These are phyloP conservation scores for Stichopus chloronotus DNA, from an alignment of 35 echinoderm and acorn worm genomes.

Conservation along the genomic window DNA sequence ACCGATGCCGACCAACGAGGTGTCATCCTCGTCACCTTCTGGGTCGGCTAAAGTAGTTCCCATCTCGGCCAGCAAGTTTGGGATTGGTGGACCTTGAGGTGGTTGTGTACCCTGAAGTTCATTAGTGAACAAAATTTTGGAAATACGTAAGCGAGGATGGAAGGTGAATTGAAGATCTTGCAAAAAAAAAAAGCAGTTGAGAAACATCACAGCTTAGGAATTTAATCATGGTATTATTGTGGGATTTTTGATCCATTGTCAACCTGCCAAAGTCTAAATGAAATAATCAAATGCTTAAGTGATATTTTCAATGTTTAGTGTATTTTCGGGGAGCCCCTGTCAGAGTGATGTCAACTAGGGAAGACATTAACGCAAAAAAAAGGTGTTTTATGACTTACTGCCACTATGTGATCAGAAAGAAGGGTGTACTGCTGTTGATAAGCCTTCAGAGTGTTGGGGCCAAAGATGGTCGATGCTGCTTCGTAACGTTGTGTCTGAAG, in stretches of 20 bases:
- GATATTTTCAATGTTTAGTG: not conserved
- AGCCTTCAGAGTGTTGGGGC: conserved; percentile 70
- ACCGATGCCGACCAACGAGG: not conserved
- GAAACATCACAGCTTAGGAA: too few relatives aligned
- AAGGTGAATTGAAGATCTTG: too few relatives aligned
- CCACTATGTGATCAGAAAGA: conserved; percentile 38
- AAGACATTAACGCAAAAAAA: not conserved
- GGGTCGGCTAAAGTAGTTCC: conserved; percentile 13
- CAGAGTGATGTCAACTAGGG: not conserved
- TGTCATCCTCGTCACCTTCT: conserved; percentile 33
- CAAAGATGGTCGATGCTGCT: conserved; percentile 75
- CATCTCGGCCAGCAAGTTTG: conserved; percentile 51
- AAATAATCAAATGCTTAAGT: too few relatives aligned
- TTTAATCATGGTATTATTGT: not conserved
- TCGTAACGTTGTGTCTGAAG: conserved; percentile 78
- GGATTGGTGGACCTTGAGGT: conserved; percentile 22
- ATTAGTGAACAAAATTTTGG: not conserved
- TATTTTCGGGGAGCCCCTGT: not conserved
- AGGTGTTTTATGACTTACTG: conserved; percentile 26
- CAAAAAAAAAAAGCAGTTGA: not conserved
- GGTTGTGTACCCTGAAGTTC: conserved; percentile 17
- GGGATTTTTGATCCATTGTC: too few relatives aligned
- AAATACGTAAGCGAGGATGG: too few relatives aligned
- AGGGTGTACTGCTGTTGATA: conserved; percentile 74
- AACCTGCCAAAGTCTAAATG: too few relatives aligned